A percentile compares a stretch with the other conserved stretches of the same genome.
phyloP scores from a whole-genome alignment of 1,140 invertebrate genomes.

The Rhopalosiphum padi region DNA sequence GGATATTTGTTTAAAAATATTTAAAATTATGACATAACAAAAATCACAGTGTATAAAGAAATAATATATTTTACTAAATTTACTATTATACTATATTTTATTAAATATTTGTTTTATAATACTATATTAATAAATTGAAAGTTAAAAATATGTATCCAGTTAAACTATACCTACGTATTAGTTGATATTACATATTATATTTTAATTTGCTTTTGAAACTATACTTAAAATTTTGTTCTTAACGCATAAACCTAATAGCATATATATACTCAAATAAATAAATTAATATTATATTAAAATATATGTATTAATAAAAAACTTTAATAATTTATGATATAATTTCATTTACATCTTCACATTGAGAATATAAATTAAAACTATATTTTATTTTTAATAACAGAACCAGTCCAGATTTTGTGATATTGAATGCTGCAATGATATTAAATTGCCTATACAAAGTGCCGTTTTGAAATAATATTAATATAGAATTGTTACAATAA shows the following conservation, averaged over 20 bases:
- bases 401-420: not conserved
- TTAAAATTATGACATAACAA: not conserved
- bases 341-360: not conserved
- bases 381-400: no score
- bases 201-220: not conserved
- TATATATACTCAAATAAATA: not conserved
- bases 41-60: not conserved
- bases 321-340: not conserved
- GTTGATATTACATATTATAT: no score
- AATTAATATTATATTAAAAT: not conserved
- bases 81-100: not conserved
- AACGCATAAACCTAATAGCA: not conserved
- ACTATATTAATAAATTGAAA: no score
- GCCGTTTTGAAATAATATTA: slow-evolving; percentile 7
- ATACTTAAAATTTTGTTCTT: not conserved
- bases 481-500: not conserved
- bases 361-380: not conserved
- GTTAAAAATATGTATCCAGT: no score
- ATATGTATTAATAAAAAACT: not conserved
- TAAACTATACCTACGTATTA: no score
- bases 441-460: slow-evolving; percentile 50
- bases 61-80: not conserved
- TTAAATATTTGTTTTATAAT: not conserved
- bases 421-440: slow-evolving; percentile 29
- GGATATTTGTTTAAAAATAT: not conserved